phyloP scores from a whole-genome alignment of 2,113 vertebrate genomes.

The Macrotus californicus region DNA sequence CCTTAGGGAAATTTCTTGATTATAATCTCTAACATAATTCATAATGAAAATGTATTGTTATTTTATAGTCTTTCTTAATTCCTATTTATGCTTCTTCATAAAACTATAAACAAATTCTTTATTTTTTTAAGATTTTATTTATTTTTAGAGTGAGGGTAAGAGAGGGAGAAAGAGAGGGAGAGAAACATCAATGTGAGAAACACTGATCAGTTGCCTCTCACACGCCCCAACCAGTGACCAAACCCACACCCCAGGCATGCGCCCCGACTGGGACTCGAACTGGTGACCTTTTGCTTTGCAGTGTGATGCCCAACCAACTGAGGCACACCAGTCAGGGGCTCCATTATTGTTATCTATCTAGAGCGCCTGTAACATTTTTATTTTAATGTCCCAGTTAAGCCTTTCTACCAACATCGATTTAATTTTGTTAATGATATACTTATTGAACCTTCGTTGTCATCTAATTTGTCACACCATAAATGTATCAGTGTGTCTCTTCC shows the following conservation, averaged over 20 bases:
- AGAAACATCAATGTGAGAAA: no score
- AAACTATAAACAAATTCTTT: slow-evolving; percentile 47
- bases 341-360: background rate
- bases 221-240: no score
- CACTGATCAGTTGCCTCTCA: no score
- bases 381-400: slow-evolving; percentile 14
- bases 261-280: no score
- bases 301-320: no score
- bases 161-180: no score
- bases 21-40: slow-evolving; percentile 56
- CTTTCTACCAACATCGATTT: background rate
- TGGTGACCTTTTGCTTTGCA: no score
- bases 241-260: no score
- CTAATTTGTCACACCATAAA: slow-evolving; percentile 14
- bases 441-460: background rate
- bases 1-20: slow-evolving; percentile 55
- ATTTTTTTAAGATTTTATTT: no score
- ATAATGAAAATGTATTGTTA: slow-evolving; percentile 56
- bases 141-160: no score
- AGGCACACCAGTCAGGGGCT: no score
- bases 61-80: background rate
- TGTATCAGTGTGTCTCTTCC: background rate
- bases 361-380: background rate
- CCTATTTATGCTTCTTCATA: slow-evolving; percentile 4
- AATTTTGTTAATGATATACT: slow-evolving; percentile 18